Conservation (phyloP, 2,113 vertebrate genomes). For the Atherinomorus stipes region DNA sequence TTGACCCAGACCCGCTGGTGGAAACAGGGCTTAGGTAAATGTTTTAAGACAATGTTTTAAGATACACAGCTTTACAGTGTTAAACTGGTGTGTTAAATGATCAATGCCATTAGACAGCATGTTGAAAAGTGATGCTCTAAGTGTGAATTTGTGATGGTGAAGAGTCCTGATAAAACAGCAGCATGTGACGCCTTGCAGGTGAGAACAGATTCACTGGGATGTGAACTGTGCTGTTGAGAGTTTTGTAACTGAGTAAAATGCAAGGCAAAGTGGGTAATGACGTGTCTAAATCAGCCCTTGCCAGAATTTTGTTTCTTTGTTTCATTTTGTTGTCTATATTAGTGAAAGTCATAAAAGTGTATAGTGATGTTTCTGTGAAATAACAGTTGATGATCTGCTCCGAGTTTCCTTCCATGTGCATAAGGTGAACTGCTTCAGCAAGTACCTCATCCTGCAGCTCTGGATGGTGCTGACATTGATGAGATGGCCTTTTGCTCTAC, state of each 20-base stretch:
- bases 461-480: conserved; percentile 56
- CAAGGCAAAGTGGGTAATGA: neutral
- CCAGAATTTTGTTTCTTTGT: too few species aligned
- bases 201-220: too few species aligned
- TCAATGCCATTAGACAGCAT: neutral
- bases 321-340: too few species aligned
- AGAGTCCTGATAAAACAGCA: too few species aligned
- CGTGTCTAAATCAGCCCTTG: too few species aligned
- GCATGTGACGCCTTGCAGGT: too few species aligned
- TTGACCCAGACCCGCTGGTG: too few species aligned
- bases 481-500: conserved; percentile 55
- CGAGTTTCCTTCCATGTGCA: neutral
- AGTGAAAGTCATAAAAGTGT: neutral
- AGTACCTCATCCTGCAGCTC: conserved; percentile 16
- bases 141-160: too few species aligned
- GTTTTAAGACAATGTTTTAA: neutral
- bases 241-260: neutral
- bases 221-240: too few species aligned
- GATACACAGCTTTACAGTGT: neutral
- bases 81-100: neutral
- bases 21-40: too few species aligned
- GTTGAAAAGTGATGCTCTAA: too few species aligned
- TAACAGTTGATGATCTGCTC: neutral
- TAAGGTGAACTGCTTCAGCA: conserved; percentile 25
- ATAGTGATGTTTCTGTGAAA: neutral